A percentile compares a stretch with the other conserved stretches of the same genome.
These are phyloP conservation scores for Celastrina argiolus DNA, from an alignment of 2,888 invertebrate genomes.

Conservation along the genomic window DNA sequence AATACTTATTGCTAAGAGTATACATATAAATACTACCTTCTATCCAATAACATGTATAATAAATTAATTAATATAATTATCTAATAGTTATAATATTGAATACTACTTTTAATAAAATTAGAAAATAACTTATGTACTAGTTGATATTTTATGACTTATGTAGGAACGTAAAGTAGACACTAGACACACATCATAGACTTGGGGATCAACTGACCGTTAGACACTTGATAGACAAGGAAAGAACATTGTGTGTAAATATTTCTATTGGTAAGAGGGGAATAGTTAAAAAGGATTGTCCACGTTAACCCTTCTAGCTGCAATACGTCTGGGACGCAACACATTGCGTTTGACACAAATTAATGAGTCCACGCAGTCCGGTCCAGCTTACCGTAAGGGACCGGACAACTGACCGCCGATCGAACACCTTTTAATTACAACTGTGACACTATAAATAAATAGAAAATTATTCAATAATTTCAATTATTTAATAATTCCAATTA, in stretches of 20 bases:
- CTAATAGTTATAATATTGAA: no score
- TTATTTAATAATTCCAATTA: background rate
- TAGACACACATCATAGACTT: no score
- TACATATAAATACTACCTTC: no score
- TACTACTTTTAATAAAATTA: no score
- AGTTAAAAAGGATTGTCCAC: background rate
- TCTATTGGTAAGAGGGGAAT: no score
- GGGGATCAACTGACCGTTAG: no score
- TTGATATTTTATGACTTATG: background rate
- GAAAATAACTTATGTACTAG: no score
- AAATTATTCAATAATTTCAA: conserved; percentile 6
- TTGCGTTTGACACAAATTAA: conserved; percentile 41
- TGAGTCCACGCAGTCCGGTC: conserved; percentile 26
- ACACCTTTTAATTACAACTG: conserved; percentile 35
- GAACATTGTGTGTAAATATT: no score
- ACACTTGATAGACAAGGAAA: no score
- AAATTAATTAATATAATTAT: no score
- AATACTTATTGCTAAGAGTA: no score
- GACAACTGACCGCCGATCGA: conserved; percentile 38
- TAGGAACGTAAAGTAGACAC: background rate
- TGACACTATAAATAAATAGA: conserved; percentile 13
- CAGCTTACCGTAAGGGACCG: conserved; percentile 31
- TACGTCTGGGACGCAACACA: conserved; percentile 26
- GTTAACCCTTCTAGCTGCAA: conserved; percentile 28
- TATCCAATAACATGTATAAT: no score